Conservation (phyloP, 2,888 invertebrate species). For the Exocentrus adspersus region DNA sequence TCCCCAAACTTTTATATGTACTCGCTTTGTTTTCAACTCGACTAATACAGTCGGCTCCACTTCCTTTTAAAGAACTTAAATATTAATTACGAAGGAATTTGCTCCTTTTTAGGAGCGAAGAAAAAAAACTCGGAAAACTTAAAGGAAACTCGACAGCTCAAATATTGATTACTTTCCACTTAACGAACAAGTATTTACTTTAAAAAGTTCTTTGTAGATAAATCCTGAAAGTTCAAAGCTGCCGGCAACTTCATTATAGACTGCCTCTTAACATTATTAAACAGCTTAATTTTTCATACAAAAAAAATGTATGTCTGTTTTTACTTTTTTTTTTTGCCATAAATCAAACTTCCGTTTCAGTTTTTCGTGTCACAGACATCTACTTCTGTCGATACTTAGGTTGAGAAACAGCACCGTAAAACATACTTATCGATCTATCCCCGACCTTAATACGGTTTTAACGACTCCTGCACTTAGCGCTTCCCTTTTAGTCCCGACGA, state of each 20-base stretch:
- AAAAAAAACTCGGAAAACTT: neutral
- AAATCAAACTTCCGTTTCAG: too few species aligned
- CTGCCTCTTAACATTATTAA: too few species aligned
- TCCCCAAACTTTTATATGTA: too few species aligned
- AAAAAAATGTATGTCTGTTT: too few species aligned
- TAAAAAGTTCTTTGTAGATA: neutral
- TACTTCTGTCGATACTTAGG: too few species aligned
- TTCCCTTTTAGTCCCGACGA: too few species aligned
- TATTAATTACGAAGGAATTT: neutral
- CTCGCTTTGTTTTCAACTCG: too few species aligned
- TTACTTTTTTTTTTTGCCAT: too few species aligned
- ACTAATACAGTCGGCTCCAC: too few species aligned
- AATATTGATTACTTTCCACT: neutral
- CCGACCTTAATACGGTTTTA: conserved; percentile 13
- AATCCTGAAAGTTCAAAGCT: neutral
- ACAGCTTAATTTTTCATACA: too few species aligned
- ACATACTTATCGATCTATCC: conserved; percentile 5
- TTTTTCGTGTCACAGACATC: too few species aligned
- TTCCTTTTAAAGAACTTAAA: too few species aligned
- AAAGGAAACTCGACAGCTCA: neutral
- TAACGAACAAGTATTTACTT: neutral
- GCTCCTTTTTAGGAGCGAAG: neutral
- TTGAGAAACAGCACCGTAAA: neutral
- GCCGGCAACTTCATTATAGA: neutral
- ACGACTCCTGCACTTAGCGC: neutral